These are phyloP conservation scores for Chiloscyllium plagiosum DNA, from an alignment of 2,113 vertebrate species.

Conservation along the genomic window DNA sequence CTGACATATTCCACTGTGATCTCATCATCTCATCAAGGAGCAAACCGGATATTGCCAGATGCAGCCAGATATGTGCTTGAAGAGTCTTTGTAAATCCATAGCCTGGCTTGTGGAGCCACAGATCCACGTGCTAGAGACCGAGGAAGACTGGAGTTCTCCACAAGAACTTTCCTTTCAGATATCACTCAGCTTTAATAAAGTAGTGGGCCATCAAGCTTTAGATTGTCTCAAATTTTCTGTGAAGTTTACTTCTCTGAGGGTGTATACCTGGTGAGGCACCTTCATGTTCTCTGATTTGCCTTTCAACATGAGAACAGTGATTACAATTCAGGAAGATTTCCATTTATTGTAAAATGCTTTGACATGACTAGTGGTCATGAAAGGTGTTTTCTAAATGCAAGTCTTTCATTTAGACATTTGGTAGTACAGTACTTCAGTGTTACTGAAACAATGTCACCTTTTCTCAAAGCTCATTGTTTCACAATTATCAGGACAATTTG, in stretches of 20 bases:
- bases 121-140: background rate
- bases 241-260: too few species aligned
- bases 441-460: too few species aligned
- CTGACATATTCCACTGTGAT: background rate
- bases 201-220: background rate
- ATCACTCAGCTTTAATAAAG: background rate
- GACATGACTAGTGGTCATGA: background rate
- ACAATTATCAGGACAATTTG: too few species aligned
- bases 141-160: background rate
- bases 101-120: background rate
- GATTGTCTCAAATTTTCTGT: background rate
- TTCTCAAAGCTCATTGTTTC: too few species aligned
- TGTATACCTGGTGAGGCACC: background rate
- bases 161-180: background rate
- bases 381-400: background rate
- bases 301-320: background rate
- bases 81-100: background rate
- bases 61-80: background rate
- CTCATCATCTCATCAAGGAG: background rate
- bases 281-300: background rate
- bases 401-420: too few species aligned
- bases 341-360: too few species aligned
- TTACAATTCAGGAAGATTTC: background rate
- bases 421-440: too few species aligned
- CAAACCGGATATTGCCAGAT: background rate